Percentiles rank a stretch among this genome's conserved stretches.
phyloP scores from a whole-genome alignment of 2,888 invertebrate genomes.

The Agrochola litura region DNA sequence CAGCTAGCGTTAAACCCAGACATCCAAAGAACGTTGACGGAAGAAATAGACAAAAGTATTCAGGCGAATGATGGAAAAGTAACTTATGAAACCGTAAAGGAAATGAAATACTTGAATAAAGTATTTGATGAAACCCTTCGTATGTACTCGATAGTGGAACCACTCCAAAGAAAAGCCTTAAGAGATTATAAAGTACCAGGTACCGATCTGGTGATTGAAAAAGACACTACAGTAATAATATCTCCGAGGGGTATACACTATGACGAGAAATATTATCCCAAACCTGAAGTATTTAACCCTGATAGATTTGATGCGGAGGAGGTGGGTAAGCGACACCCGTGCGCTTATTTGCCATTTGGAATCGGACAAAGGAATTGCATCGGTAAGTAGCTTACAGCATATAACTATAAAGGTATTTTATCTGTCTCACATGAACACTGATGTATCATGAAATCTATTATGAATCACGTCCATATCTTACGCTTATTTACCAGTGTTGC shows the following conservation, averaged over 20 bases:
- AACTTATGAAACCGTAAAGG: conserved; percentile 79
- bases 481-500: background rate
- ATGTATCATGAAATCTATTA: background rate
- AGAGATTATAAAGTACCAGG: conserved; percentile 78
- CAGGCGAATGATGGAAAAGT: conserved; percentile 74
- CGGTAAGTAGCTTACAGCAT: conserved; percentile 70
- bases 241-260: conserved; percentile 81
- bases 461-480: background rate
- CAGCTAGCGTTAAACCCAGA: conserved; percentile 71
- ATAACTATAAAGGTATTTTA: too few species aligned
- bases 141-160: conserved; percentile 82
- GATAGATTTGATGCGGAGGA: conserved; percentile 82
- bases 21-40: conserved; percentile 77
- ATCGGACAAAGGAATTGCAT: conserved; percentile 84
- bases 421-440: background rate
- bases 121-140: conserved; percentile 83
- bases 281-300: conserved; percentile 85
- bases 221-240: conserved; percentile 75
- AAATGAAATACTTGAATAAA: conserved; percentile 81
- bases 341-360: conserved; percentile 83
- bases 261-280: conserved; percentile 81
- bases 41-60: conserved; percentile 76
- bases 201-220: conserved; percentile 76
- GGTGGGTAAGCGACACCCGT: conserved; percentile 72
- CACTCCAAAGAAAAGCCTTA: conserved; percentile 77